Conservation (phyloP, 2,797 vertebrate species). For the Liparis tanakae region DNA sequence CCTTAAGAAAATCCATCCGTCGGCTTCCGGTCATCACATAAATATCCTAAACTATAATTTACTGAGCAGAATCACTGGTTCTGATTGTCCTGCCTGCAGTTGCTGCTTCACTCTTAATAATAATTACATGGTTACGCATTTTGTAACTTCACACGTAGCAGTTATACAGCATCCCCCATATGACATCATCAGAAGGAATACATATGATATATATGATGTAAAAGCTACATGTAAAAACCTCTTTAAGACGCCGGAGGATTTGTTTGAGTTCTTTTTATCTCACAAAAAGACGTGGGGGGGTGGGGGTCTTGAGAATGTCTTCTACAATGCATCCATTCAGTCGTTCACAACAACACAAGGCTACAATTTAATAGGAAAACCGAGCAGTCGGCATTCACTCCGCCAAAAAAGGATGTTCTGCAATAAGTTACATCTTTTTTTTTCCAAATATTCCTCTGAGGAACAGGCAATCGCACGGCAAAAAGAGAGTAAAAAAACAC, state of each 20-base stretch:
- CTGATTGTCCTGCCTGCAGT: background rate
- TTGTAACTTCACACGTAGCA: background rate
- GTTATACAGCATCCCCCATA: conserved; percentile 9
- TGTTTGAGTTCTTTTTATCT: background rate
- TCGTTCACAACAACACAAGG: background rate
- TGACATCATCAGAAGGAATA: conserved; percentile 8
- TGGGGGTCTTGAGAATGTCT: background rate
- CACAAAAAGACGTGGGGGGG: background rate
- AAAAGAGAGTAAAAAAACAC: background rate
- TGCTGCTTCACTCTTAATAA: background rate
- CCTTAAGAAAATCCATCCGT: conserved; percentile 60
- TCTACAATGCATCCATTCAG: background rate
- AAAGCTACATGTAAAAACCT: background rate
- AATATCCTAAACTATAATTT: background rate
- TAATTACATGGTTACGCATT: background rate
- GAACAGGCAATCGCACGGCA: conserved; percentile 5
- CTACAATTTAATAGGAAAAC: background rate
- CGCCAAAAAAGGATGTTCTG: conserved; percentile 1
- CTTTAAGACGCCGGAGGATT: background rate
- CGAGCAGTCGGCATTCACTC: conserved; percentile 3
- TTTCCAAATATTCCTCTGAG: background rate
- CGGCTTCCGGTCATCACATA: conserved; percentile 34
- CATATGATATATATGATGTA: background rate
- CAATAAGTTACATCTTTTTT: background rate
- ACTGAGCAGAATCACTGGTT: background rate